A percentile compares a stretch with the other conserved stretches of the same genome.
These are phyloP conservation scores for Caerostris darwini DNA, from an alignment of 1,140 invertebrate genomes.

Conservation along the genomic window DNA sequence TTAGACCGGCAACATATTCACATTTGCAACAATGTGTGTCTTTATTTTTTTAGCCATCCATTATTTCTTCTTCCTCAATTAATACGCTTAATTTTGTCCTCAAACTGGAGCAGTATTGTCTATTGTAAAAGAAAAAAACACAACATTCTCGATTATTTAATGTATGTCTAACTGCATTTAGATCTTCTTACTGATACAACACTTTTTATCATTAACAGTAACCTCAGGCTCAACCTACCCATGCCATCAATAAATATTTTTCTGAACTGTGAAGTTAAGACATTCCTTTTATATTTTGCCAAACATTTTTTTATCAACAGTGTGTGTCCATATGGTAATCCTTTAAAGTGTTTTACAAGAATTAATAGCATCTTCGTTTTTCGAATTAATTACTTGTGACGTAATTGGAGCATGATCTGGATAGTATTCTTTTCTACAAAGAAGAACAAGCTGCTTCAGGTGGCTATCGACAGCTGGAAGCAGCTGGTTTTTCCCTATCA, in stretches of 20 bases:
- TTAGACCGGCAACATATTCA: neutral
- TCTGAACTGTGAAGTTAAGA: neutral
- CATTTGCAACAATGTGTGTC: neutral
- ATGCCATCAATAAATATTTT: neutral
- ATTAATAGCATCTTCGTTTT: neutral
- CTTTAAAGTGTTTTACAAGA: neutral
- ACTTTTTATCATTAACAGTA: neutral
- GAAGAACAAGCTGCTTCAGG: neutral
- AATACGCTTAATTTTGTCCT: neutral
- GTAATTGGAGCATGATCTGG: conserved; percentile 24
- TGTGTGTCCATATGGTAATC: neutral
- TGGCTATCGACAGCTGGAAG: neutral
- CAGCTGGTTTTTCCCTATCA: conserved; percentile 3
- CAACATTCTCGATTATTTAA: neutral
- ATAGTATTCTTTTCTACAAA: neutral
- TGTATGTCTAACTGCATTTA: neutral
- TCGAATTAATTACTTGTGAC: neutral
- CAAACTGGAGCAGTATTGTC: conserved; percentile 14
- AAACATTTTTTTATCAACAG: too few species aligned
- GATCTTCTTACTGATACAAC: neutral
- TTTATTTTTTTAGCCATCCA: neutral
- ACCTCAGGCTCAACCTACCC: neutral
- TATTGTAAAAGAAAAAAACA: neutral
- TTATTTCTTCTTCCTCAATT: conserved; percentile 23
- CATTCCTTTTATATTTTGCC: neutral